Conservation (phyloP, 2,113 vertebrate species). For the Anarhynchus alexandrinus region DNA sequence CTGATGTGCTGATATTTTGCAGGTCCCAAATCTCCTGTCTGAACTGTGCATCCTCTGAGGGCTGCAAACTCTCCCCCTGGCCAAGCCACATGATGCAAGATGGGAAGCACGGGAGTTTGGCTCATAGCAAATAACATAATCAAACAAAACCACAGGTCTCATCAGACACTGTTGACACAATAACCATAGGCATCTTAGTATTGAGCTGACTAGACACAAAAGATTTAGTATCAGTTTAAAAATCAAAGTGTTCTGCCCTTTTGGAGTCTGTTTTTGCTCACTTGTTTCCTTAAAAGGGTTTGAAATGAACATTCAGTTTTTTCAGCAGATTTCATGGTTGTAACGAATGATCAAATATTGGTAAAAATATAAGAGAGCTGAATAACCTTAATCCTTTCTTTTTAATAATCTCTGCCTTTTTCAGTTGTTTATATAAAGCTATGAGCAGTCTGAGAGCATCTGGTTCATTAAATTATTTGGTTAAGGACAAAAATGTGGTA, state of each 20-base stretch:
- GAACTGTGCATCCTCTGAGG: neutral
- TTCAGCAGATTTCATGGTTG: neutral
- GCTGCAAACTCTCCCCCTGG: neutral
- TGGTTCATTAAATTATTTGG: neutral
- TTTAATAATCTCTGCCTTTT: neutral
- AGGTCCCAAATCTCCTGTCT: neutral
- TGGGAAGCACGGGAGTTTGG: neutral
- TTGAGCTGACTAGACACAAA: neutral
- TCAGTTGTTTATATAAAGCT: neutral
- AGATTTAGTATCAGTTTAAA: neutral
- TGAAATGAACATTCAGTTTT: neutral
- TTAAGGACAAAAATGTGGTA: neutral
- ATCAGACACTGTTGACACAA: neutral
- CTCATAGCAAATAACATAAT: neutral
- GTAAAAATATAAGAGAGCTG: neutral
- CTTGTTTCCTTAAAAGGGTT: neutral
- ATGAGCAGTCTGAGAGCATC: neutral
- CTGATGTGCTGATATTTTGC: neutral
- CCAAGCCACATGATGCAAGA: neutral
- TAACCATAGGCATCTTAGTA: neutral
- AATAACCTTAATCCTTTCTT: neutral
- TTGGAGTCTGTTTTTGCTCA: neutral
- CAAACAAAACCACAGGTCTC: neutral
- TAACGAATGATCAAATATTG: neutral
- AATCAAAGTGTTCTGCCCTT: neutral